phyloP scores from a whole-genome alignment of 2,888 invertebrate genomes.

The Cosmia trapezina region DNA sequence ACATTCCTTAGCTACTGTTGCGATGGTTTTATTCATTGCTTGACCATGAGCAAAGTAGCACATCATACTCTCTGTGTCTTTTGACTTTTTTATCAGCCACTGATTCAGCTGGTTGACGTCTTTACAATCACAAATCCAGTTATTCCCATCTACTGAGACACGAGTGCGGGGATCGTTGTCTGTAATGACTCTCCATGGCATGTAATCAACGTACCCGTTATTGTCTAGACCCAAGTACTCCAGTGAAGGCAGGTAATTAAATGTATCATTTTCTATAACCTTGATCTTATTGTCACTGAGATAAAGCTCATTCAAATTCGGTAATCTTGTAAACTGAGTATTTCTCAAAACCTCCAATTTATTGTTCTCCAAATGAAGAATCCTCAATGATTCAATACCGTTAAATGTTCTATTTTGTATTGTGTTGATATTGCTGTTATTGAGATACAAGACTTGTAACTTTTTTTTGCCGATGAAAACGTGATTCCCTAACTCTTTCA shows the following conservation, averaged over 20 bases:
- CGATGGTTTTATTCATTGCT: conserved; percentile 88
- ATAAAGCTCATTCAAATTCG: conserved; percentile 93
- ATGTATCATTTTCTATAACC: conserved; percentile 94
- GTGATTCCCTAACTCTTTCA: conserved; percentile 95
- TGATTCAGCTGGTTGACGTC: conserved; percentile 92
- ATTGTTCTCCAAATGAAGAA: conserved; percentile 95
- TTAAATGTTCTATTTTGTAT: conserved; percentile 96
- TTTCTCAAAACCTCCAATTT: conserved; percentile 93
- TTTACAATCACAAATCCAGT: conserved; percentile 96
- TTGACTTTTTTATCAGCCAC: conserved; percentile 93
- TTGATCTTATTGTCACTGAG: conserved; percentile 94
- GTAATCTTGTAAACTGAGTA: conserved; percentile 94
- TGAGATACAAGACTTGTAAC: conserved; percentile 94
- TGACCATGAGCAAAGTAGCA: conserved; percentile 91
- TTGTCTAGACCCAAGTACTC: conserved; percentile 94
- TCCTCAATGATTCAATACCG: conserved; percentile 93
- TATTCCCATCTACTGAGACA: conserved; percentile 94
- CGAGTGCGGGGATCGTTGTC: conserved; percentile 92
- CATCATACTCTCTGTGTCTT: conserved; percentile 92
- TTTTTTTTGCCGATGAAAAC: conserved; percentile 96
- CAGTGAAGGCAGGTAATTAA: conserved; percentile 93
- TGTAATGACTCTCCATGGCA: conserved; percentile 93
- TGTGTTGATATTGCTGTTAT: conserved; percentile 94
- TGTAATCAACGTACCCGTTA: conserved; percentile 94
- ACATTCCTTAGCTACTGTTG: conserved; percentile 89